These are phyloP conservation scores for Oasisia sp. DNA, from an alignment of 2,888 invertebrate species.

Conservation along the genomic window DNA sequence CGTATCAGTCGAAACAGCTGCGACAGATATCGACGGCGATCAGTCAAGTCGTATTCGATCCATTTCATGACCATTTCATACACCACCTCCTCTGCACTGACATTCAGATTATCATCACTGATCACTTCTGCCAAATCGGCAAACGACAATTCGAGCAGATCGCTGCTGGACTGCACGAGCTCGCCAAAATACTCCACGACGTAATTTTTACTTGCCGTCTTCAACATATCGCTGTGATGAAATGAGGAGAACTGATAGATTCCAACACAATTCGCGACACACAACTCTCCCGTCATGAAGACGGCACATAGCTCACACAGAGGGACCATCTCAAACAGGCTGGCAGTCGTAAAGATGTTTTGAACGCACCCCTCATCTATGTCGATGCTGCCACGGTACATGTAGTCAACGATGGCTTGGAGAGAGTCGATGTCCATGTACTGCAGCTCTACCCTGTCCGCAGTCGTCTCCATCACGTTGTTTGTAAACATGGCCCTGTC, in stretches of 20 bases:
- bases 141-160: conserved; percentile 77
- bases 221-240: conserved; percentile 81
- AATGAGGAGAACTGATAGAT: conserved; percentile 90
- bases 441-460: conserved; percentile 84
- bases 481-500: conserved; percentile 87
- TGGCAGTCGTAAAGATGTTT: conserved; percentile 83
- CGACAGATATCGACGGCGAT: conserved; percentile 73
- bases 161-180: conserved; percentile 73
- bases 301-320: conserved; percentile 87
- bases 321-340: conserved; percentile 81
- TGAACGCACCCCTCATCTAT: conserved; percentile 80
- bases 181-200: conserved; percentile 70
- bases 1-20: conserved; percentile 79
- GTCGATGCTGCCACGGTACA: conserved; percentile 80
- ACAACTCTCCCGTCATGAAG: conserved; percentile 85
- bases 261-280: conserved; percentile 90
- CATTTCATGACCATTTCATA: conserved; percentile 85
- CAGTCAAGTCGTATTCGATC: conserved; percentile 79
- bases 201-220: conserved; percentile 81
- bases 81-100: conserved; percentile 86
- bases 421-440: conserved; percentile 87
- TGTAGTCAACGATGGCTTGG: conserved; percentile 85
- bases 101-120: conserved; percentile 86
- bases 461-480: conserved; percentile 82
- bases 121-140: conserved; percentile 76